These are phyloP conservation scores for Molothrus ater DNA, from an alignment of 2,797 vertebrate species.

Conservation along the genomic window DNA sequence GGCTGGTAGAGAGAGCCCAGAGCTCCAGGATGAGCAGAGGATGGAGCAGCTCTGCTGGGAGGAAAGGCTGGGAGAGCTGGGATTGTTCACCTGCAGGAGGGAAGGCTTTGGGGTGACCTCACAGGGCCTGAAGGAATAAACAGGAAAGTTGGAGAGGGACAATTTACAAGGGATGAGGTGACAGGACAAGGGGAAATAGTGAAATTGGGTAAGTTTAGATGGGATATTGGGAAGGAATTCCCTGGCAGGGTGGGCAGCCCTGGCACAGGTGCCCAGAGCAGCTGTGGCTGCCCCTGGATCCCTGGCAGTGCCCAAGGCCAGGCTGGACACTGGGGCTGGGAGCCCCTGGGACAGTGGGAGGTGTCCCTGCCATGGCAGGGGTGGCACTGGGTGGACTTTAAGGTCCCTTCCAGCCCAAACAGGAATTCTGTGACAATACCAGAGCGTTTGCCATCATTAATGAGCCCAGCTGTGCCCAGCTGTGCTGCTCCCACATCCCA, in stretches of 20 bases:
- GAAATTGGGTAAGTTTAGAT: neutral
- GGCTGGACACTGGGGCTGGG: neutral
- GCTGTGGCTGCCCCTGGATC: neutral
- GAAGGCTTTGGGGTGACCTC: neutral
- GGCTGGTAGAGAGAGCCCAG: neutral
- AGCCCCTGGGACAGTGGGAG: neutral
- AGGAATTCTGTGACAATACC: neutral
- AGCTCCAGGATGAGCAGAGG: neutral
- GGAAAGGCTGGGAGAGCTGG: neutral
- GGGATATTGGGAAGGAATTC: neutral
- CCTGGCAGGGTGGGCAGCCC: fast-evolving
- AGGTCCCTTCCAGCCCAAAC: fast-evolving
- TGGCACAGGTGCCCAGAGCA: neutral
- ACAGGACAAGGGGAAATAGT: neutral
- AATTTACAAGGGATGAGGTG: fast-evolving
- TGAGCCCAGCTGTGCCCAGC: fast-evolving
- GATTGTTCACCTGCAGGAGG: fast-evolving
- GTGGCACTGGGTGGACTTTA: fast-evolving
- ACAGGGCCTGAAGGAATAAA: fast-evolving
- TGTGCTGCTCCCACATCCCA: neutral
- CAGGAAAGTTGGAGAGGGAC: neutral
- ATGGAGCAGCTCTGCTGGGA: neutral
- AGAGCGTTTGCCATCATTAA: fast-evolving
- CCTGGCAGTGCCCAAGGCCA: neutral
- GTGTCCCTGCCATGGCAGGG: neutral